Evolutionary conservation across 2,888 invertebrate genomes (phyloP), one percentile per base, ranked within the genome.

Genomic region (Agrochola lota): DNA sequence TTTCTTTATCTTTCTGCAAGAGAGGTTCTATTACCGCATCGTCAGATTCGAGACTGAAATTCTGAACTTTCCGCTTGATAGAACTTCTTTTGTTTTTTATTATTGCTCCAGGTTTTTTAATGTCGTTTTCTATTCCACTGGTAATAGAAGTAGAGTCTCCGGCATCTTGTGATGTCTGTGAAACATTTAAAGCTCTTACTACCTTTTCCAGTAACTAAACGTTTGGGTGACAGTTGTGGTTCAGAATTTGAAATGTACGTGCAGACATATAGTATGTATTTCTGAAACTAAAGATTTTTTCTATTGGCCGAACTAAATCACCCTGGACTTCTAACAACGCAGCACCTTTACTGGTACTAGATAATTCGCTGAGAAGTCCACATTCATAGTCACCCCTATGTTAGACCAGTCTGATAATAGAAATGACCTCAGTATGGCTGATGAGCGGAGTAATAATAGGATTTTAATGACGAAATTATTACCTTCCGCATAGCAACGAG

Each of bases 401-500:
- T 57, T 6, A 46, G 8, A 60, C 67, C 30, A 43, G 8, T 74
- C 12, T 62, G 12, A 23, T 30, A 49, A 46, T 30, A 64, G 12
- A 59, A 59, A 71, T 49, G 0, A 30, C 2, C 12, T 49, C 15
- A 71, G 43, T 9, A 17, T 62, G 20, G 17, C 30, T 52, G 11
- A 43, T 52, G 35, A 30, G 6, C 9, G 4, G 40, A 43, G 2
- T 60, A 76, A 64, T 76, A 40, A 26, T 49, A 67, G 3, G 2
- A n/a, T 52, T 49, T 40, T 49, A 60, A 17, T 57, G 26, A 35
- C 2, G 26, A 57, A 49, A 64, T 55, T 17, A 52, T 74, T 80
- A 95, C 96, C 95, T 96, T 96, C 89, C 96, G 94, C 94, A 95
- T 94, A 74, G 92, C 94, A 74, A 95, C 89, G 86, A 96, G 96